These are phyloP conservation scores for Lomographa bimaculata DNA, from an alignment of 2,888 invertebrate genomes.

Conservation along the genomic window DNA sequence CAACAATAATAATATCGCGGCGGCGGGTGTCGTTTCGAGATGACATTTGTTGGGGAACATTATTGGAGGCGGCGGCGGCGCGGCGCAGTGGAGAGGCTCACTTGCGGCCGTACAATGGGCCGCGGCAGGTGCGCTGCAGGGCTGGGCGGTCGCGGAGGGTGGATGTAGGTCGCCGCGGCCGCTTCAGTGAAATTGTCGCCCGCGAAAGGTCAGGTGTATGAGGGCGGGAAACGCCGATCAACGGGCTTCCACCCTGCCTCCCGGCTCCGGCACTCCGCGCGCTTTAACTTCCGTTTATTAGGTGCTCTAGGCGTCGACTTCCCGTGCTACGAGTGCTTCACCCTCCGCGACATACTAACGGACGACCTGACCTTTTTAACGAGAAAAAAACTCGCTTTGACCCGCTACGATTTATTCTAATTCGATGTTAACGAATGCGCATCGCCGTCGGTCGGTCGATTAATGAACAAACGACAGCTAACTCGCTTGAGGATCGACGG, in stretches of 20 bases:
- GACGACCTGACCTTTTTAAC: slow-evolving; percentile 42
- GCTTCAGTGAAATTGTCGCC: slow-evolving; percentile 78
- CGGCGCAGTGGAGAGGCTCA: slow-evolving; percentile 60
- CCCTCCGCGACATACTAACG: slow-evolving; percentile 41
- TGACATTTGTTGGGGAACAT: slow-evolving; percentile 63
- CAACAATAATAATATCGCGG: slow-evolving; percentile 65
- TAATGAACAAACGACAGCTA: slow-evolving; percentile 52
- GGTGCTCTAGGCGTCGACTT: slow-evolving; percentile 57
- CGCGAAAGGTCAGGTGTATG: slow-evolving; percentile 81
- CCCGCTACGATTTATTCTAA: slow-evolving; percentile 52
- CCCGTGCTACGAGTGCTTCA: slow-evolving; percentile 50
- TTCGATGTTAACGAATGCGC: slow-evolving; percentile 59
- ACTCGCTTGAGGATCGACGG: slow-evolving; percentile 44
- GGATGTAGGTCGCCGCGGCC: slow-evolving; percentile 76
- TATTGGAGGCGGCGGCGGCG: slow-evolving; percentile 60
- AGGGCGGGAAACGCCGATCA: slow-evolving; percentile 77
- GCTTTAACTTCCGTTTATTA: slow-evolving; percentile 74
- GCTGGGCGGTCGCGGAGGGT: slow-evolving; percentile 39
- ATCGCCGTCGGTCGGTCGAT: slow-evolving; percentile 46
- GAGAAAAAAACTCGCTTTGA: slow-evolving; percentile 40
- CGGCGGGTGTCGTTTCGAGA: slow-evolving; percentile 57
- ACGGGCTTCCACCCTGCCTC: slow-evolving; percentile 53
- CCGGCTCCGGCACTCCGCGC: slow-evolving; percentile 44
- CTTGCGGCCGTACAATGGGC: slow-evolving; percentile 64
- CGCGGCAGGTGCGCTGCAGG: slow-evolving; percentile 37